Evolutionary conservation across 2,888 invertebrate genomes (phyloP), one percentile per base, ranked within the genome.

Genomic region (Lycocerus yunnanus): DNA sequence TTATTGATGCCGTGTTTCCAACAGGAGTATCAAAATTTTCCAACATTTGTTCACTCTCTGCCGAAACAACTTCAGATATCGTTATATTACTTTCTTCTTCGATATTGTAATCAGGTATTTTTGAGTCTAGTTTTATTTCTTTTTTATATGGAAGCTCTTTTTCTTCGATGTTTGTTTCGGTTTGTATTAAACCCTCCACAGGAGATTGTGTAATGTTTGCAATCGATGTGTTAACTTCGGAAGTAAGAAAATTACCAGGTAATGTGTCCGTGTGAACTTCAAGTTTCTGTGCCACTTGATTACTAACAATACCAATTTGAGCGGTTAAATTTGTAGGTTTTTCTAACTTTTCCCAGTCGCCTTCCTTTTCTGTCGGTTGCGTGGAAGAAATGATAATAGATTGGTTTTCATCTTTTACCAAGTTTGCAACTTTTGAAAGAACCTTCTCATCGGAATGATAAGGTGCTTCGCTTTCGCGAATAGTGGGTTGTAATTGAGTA

Each of bases 311-410:
- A 71, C 79, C 83, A n/a, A 83, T 76, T 69, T 84, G 80, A 5
- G 86, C 87, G 74, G 78, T 82, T 72, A 79, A 82, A n/a, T 78
- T 78, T 71, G 83, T 83, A 14, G 86, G 87, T 78, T 82, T 80
- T 11, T 82, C 80, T 15, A 83, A 76, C 27, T 83, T 84, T 71
- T 85, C 83, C 14, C 90, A 84, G 1, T 82, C 75, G 66, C 84
- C 83, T 82, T 89, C 89, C 73, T 83, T 85, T 83, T 91, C 91
- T 79, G 89, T 89, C 15, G 86, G 79, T 74, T 88, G 84, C 20
- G 89, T 85, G 85, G 90, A 89, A 61, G 86, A 88, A 1, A 90
- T 83, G 0, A 85, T 84, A n/a, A 88, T 81, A 16, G 86, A 84
- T 78, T 85, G 85, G 80, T 86, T 85, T 68, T 81, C 82, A 78